Evolutionary conservation across 2,888 invertebrate species (phyloP).

Genomic region (Phortica okadai): DNA sequence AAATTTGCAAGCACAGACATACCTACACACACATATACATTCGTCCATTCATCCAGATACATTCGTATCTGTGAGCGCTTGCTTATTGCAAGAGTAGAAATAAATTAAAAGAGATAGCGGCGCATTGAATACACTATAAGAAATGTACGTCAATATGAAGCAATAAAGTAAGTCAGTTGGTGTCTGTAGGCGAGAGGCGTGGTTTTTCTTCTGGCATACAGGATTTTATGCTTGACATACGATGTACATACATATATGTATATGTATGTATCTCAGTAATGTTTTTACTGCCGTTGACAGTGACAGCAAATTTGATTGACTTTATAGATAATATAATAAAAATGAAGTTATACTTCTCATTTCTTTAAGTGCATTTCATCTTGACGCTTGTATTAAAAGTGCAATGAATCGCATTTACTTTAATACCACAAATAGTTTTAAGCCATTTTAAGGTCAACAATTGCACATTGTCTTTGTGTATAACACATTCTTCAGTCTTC

Average conservation of each 20-base stretch:
- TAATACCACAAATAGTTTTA: conserved; percentile 26
- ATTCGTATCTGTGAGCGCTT: background rate
- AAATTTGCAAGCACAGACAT: conserved; percentile 37
- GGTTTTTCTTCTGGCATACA: conserved; percentile 1
- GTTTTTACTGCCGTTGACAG: conserved; percentile 15
- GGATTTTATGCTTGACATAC: background rate
- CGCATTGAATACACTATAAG: conserved; percentile 54
- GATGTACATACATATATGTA: background rate
- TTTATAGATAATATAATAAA: background rate
- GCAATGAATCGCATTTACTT: background rate
- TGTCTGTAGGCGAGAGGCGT: conserved; percentile 35
- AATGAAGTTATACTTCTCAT: background rate
- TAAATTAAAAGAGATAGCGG: conserved; percentile 65
- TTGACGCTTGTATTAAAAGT: conserved; percentile 1
- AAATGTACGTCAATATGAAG: conserved; percentile 50
- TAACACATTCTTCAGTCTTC: conserved; percentile 1
- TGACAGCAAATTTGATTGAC: conserved; percentile 23
- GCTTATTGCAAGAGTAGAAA: conserved; percentile 56
- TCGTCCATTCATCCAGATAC: conserved; percentile 26
- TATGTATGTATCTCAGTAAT: conserved; percentile 23
- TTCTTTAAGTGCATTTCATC: conserved; percentile 23
- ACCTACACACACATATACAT: conserved; percentile 36
- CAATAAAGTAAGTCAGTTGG: conserved; percentile 65
- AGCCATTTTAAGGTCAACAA: conserved; percentile 11
- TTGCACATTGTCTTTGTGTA: conserved; percentile 4